A percentile compares a stretch with the other conserved stretches of the same genome.
phyloP scores from a whole-genome alignment of 1,140 invertebrate genomes.

The Maconellicoccus hirsutus region DNA sequence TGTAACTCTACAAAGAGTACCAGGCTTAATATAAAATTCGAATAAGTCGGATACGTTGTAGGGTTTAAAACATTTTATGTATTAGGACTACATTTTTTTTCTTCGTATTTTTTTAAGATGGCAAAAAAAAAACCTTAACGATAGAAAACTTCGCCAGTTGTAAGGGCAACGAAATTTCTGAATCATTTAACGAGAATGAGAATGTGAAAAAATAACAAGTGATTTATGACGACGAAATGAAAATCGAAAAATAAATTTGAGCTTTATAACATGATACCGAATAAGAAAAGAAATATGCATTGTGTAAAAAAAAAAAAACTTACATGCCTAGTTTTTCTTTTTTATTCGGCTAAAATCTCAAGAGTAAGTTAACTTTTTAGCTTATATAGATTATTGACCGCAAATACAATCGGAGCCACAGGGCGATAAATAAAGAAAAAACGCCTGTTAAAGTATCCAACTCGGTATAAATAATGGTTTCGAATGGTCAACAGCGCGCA shows the following conservation, averaged over 20 bases:
- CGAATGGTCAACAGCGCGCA: background rate
- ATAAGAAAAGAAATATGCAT: too few species aligned
- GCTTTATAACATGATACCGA: too few species aligned
- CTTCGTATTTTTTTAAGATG: background rate
- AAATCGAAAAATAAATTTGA: background rate
- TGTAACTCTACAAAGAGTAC: background rate
- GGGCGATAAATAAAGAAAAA: constrained; percentile 19
- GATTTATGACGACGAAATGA: background rate
- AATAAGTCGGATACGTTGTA: background rate
- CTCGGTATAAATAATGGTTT: constrained; percentile 18
- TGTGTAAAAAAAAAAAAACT: too few species aligned
- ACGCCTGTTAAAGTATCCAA: constrained; percentile 18
- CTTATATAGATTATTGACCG: background rate
- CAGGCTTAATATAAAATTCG: background rate
- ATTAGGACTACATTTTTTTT: background rate
- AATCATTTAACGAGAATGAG: background rate
- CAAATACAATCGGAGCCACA: constrained; percentile 16
- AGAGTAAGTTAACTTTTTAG: too few species aligned
- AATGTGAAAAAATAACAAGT: background rate
- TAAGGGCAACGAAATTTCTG: background rate
- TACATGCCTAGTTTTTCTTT: too few species aligned
- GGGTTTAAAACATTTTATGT: background rate
- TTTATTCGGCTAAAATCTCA: too few species aligned
- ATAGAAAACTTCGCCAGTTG: background rate
- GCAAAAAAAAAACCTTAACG: too few species aligned